Percentiles rank a stretch among this genome's conserved stretches.
phyloP scores from a whole-genome alignment of 2,888 invertebrate species.

The Nomada goodeniana region DNA sequence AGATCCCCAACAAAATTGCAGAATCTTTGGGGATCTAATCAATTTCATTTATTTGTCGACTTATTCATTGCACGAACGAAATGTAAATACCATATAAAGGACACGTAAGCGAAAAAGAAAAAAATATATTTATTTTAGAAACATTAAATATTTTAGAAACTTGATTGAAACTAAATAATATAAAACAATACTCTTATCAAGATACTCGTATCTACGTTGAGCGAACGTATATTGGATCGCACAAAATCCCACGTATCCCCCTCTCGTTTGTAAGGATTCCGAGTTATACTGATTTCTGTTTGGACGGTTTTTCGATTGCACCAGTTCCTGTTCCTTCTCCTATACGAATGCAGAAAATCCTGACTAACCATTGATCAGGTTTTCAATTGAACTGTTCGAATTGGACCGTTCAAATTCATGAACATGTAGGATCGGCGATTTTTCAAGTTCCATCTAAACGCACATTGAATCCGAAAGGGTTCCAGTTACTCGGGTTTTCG shows the following conservation, averaged over 20 bases:
- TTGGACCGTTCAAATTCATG: constrained; percentile 4
- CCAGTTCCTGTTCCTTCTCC: not conserved
- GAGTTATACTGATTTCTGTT: not conserved
- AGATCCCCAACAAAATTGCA: too few species aligned
- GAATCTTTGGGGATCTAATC: too few species aligned
- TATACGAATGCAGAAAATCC: constrained; percentile 6
- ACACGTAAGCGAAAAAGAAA: too few species aligned
- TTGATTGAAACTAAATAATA: too few species aligned
- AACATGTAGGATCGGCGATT: not conserved
- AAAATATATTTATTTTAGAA: too few species aligned
- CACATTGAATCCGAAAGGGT: constrained; percentile 1
- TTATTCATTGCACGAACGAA: too few species aligned
- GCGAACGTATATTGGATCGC: too few species aligned
- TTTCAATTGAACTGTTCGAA: not conserved
- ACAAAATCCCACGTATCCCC: not conserved
- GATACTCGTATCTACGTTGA: too few species aligned
- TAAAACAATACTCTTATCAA: too few species aligned
- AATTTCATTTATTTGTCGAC: too few species aligned
- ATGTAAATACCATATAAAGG: too few species aligned
- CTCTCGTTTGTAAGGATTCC: not conserved
- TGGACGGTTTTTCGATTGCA: not conserved
- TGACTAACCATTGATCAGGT: constrained; percentile 3
- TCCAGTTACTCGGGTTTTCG: constrained; percentile 13
- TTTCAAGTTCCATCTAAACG: not conserved
- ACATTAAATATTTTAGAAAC: too few species aligned